phyloP scores from a whole-genome alignment of 2,888 invertebrate species.

The Macaria liturata region DNA sequence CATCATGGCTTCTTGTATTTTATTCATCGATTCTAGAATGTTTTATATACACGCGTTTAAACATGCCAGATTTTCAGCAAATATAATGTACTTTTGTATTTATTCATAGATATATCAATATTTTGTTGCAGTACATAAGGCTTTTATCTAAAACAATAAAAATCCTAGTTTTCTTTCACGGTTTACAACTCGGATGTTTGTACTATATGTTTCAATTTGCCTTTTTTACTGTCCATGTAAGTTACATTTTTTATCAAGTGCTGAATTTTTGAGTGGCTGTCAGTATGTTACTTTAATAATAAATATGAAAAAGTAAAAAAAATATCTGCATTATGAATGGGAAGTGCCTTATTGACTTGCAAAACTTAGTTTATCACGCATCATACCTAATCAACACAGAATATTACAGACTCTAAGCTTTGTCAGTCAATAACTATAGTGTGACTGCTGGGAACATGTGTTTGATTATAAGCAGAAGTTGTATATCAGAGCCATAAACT shows the following conservation, averaged over 20 bases:
- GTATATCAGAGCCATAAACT: too few relatives aligned
- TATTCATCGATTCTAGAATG: too few relatives aligned
- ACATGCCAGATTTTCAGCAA: too few relatives aligned
- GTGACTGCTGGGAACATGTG: too few relatives aligned
- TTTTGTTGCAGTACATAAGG: constrained; percentile 49
- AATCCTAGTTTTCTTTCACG: constrained; percentile 44
- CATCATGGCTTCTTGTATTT: too few relatives aligned
- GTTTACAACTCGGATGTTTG: constrained; percentile 59
- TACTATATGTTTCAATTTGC: constrained; percentile 71
- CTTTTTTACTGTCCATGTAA: constrained; percentile 63
- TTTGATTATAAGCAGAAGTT: too few relatives aligned
- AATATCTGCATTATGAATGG: constrained; percentile 58
- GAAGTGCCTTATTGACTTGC: constrained; percentile 75
- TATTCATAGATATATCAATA: too few relatives aligned
- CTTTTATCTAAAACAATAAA: constrained; percentile 2
- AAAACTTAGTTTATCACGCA: constrained; percentile 47
- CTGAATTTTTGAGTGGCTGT: constrained; percentile 55
- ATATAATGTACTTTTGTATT: too few relatives aligned
- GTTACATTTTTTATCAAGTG: constrained; percentile 48
- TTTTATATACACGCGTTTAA: too few relatives aligned
- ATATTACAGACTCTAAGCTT: constrained; percentile 42
- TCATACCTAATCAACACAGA: background rate
- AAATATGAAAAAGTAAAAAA: constrained; percentile 65
- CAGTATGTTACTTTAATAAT: constrained; percentile 62
- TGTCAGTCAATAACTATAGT: constrained; percentile 63